Conservation (phyloP, 2,888 invertebrate genomes). For the Tholera decimalis region DNA sequence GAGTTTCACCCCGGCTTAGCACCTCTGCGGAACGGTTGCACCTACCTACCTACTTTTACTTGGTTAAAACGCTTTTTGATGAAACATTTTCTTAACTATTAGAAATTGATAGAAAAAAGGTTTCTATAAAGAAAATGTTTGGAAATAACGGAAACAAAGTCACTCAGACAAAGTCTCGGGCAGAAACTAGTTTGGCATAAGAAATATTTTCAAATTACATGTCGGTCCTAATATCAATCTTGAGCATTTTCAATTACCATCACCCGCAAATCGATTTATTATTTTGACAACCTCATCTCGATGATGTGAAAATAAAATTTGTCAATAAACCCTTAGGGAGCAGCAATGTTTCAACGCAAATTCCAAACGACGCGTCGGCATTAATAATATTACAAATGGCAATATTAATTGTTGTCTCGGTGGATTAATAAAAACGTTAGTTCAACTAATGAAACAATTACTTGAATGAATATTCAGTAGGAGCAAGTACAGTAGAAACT, state of each 20-base stretch:
- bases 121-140: no score
- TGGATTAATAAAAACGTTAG: slow-evolving; percentile 64
- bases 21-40: no score
- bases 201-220: slow-evolving; percentile 6
- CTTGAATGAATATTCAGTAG: slow-evolving; percentile 74
- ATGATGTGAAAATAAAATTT: slow-evolving; percentile 52
- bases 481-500: slow-evolving; percentile 67
- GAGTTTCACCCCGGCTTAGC: no score
- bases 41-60: no score
- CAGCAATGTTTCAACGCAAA: slow-evolving; percentile 46
- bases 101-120: no score
- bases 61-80: no score
- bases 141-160: no score
- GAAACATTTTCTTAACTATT: no score
- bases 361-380: slow-evolving; percentile 31
- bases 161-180: no score
- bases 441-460: slow-evolving; percentile 70
- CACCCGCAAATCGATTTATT: slow-evolving; percentile 52
- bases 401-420: slow-evolving; percentile 55
- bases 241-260: slow-evolving; percentile 19
- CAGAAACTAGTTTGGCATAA: no score
- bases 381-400: slow-evolving; percentile 45
- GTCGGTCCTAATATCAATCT: slow-evolving; percentile 26
- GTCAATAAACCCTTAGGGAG: slow-evolving; percentile 39
- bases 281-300: slow-evolving; percentile 49